Evolutionary conservation across 2,797 vertebrate genomes (phyloP), one percentile per base, ranked within the genome.

Genomic region (Cetoscarus ocellatus): DNA sequence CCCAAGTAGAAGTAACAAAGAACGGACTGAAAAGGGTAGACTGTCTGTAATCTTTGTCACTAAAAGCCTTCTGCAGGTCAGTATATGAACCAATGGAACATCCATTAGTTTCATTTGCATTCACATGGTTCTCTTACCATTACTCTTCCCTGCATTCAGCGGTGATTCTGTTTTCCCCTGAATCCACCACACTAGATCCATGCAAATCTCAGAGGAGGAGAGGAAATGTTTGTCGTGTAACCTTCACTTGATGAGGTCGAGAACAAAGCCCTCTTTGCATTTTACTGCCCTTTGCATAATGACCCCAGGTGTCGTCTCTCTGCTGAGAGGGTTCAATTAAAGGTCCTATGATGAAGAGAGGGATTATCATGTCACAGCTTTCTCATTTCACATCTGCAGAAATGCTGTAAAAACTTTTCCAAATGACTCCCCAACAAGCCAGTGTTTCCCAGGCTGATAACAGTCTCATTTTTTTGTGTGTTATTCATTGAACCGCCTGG

Each of bases 191-290:
- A 27, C 27, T 27, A 27, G 27, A 27, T 27, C 27, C 27, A 27
- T 27, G 27, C 27, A 27, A 73, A 49, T 79, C 82, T 53, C 56
- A 75, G 58, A 66, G 34, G 58, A 75, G 65, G 63, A 73, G 19
- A 73, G 68, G 38, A 75, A 70, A 68, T 48, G 45, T 40, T 65
- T 55, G 55, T 53, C 43, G 34, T 38, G 35, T 51, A 40, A 68
- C 70, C 45, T 53, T 27, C 34, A 27, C 15, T 5, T 38, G 59
- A 58, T 7, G 38, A 74, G 70, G 70, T 77, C 13, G 36, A 64
- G 15, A 61, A 65, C n/a, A 14, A 68, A 65, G 38, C 36, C 48
- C 6, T 15, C 57, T 79, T 74, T 0, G 8, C 3, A 36, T 59
- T 80, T 47, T 14, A n/a, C 17, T 10, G 14, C 14, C 56, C 11